Percentiles rank a stretch among this genome's conserved stretches.
Evolutionary conservation across 1,140 invertebrate species (phyloP).

Genomic region (Drosophila ananassae): DNA sequence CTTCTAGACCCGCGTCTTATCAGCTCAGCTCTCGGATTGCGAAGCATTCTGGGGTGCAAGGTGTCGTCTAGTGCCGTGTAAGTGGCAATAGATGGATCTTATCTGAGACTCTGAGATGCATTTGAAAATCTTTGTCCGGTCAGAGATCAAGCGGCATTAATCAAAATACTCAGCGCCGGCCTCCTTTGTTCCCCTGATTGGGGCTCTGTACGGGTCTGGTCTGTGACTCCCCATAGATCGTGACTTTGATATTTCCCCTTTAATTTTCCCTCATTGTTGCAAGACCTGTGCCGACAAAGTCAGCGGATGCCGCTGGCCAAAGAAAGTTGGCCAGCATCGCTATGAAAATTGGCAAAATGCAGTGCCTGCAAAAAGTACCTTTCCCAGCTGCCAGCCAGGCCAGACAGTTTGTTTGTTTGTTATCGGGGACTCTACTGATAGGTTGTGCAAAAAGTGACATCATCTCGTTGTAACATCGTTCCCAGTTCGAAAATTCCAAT

Average conservation of each 20-base stretch:
- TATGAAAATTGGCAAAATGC: conserved; percentile 49
- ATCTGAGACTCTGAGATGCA: background rate
- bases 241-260: conserved; percentile 77
- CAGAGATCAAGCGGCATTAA: conserved; percentile 72
- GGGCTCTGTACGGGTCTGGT: conserved; percentile 36
- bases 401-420: conserved; percentile 30
- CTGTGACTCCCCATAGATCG: conserved; percentile 52
- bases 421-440: conserved; percentile 35
- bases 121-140: conserved; percentile 37
- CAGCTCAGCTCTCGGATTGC: conserved; percentile 26
- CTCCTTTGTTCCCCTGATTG: conserved; percentile 64
- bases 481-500: conserved; percentile 22
- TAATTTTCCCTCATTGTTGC: conserved; percentile 71
- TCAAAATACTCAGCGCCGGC: conserved; percentile 46
- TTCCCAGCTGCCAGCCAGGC: conserved; percentile 14
- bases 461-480: conserved; percentile 28
- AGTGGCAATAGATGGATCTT: conserved; percentile 27
- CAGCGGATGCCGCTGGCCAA: conserved; percentile 45
- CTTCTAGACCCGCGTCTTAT: conserved; percentile 28
- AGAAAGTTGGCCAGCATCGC: conserved; percentile 62
- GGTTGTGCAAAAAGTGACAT: conserved; percentile 23
- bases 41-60: conserved; percentile 16
- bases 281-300: conserved; percentile 33
- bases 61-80: conserved; percentile 46
- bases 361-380: conserved; percentile 6